Evolutionary conservation across 2,113 vertebrate species (phyloP), one percentile per base, ranked within the genome.

Genomic region (Isurus oxyrinchus): DNA sequence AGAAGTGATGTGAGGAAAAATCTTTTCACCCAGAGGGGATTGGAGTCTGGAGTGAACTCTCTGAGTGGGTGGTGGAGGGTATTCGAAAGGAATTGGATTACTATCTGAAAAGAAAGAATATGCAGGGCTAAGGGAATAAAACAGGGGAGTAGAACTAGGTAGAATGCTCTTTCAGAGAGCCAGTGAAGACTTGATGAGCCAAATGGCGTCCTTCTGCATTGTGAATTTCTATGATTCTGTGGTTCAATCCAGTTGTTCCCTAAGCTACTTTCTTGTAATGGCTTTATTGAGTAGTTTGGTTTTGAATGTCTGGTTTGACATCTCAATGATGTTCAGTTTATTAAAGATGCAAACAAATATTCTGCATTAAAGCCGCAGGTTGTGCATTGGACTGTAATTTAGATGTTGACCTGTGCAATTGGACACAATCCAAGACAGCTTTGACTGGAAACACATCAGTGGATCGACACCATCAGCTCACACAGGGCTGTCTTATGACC

Each of bases 381-480:
- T 63, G 97, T 95, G 19, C 94, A n/a, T 81, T 97, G 6, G 0
- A 67, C 87, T 97, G 97, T 96, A 96, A 97, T 0, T 99, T 99
- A 21, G 98, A 98, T 14, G 55, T 94, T 0, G 97, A 97, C 76
- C 79, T 98, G 49, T 98, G 98, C 97, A 97, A 96, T 1, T 98
- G 98, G 98, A 96, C 97, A 40, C 98, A 97, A 96, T 96, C 97
- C 31, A 84, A 97, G 53, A 97, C 96, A 94, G 97, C 97, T 98
- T 98, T 97, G 97, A 98, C 96, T 99, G 98, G 98, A 98, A 96
- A 96, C 98, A 98, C 97, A 96, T 97, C 96, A 98, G 97, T 81
- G 98, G 98, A 21, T 96, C 98, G 57, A 99, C 98, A 0, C 97
- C 98, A 31, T 97, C 98, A 0, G 72, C 81, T 55, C 25, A 97